Percentiles rank a stretch among this genome's conserved stretches.
These are phyloP conservation scores for Caloenas nicobarica DNA, from an alignment of 2,113 vertebrate species.

Conservation along the genomic window DNA sequence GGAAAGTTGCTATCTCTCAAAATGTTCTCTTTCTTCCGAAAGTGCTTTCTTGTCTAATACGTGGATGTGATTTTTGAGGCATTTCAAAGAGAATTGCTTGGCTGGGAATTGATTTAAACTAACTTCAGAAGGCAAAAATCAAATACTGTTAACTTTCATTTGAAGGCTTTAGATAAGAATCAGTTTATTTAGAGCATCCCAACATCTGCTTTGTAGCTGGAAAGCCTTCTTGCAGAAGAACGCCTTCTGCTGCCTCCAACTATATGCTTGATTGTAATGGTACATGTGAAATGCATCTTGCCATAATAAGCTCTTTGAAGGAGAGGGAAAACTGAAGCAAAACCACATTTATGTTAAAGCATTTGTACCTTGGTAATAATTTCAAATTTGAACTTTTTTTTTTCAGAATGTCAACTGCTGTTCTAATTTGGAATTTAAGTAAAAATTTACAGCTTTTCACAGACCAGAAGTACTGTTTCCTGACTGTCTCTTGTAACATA, in stretches of 20 bases:
- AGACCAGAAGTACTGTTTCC: not conserved
- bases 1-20: not conserved
- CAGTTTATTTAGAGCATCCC: not conserved
- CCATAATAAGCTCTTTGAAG: not conserved
- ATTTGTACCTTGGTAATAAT: not conserved
- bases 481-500: not conserved
- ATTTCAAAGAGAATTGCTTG: not conserved
- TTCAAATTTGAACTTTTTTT: not conserved
- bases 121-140: not conserved
- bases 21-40: not conserved
- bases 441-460: not conserved
- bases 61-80: not conserved
- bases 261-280: not conserved
- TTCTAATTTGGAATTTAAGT: not conserved
- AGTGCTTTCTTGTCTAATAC: not conserved
- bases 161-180: not conserved
- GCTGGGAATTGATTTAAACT: not conserved
- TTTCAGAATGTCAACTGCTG: not conserved
- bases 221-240: not conserved
- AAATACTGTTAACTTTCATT: not conserved
- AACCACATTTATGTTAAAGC: not conserved
- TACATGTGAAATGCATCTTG: not conserved
- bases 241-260: not conserved
- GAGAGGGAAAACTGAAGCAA: not conserved
- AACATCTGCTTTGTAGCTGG: not conserved